These are phyloP conservation scores for Orthosia gracilis DNA, from an alignment of 2,888 invertebrate genomes.

Conservation along the genomic window DNA sequence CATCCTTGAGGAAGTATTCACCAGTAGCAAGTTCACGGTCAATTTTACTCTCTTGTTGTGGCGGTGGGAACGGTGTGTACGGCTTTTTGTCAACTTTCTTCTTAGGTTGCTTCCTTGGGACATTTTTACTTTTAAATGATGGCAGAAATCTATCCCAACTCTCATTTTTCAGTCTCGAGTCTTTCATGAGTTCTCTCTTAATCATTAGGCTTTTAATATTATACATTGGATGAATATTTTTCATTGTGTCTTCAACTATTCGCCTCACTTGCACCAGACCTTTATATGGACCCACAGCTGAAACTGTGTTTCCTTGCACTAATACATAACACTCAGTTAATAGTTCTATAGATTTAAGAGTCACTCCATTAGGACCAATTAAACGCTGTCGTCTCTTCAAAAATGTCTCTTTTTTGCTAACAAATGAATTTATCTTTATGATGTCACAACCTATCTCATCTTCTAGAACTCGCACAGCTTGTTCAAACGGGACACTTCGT, in stretches of 20 bases:
- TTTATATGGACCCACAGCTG: slow-evolving; percentile 98
- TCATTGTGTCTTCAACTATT: slow-evolving; percentile 99
- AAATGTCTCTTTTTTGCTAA: slow-evolving; percentile 98
- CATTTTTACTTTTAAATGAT: slow-evolving; percentile 97
- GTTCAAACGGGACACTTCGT: slow-evolving; percentile 99
- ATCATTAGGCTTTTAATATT: slow-evolving; percentile 99
- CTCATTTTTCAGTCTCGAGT: slow-evolving; percentile 97
- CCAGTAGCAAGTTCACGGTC: slow-evolving; percentile 98
- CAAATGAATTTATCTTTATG: slow-evolving; percentile 98
- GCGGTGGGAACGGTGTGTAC: slow-evolving; percentile 99
- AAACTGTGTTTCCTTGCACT: slow-evolving; percentile 99
- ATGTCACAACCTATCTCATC: slow-evolving; percentile 99
- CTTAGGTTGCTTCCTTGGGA: slow-evolving; percentile 97
- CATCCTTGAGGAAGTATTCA: slow-evolving; percentile 98
- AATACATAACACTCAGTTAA: slow-evolving; percentile 99
- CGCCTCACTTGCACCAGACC: slow-evolving; percentile 96
- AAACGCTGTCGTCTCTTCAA: slow-evolving; percentile 98
- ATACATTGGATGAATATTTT: slow-evolving; percentile 99
- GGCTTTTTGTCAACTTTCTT: slow-evolving; percentile 97
- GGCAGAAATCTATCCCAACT: slow-evolving; percentile 99
- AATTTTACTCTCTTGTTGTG: slow-evolving; percentile 97
- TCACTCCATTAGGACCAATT: slow-evolving; percentile 99
- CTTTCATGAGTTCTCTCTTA: slow-evolving; percentile 98
- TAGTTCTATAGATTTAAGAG: slow-evolving; percentile 98
- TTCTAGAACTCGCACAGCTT: slow-evolving; percentile 96